These are phyloP conservation scores for Piezodorus guildinii DNA, from an alignment of 1,140 invertebrate species.

Conservation along the genomic window DNA sequence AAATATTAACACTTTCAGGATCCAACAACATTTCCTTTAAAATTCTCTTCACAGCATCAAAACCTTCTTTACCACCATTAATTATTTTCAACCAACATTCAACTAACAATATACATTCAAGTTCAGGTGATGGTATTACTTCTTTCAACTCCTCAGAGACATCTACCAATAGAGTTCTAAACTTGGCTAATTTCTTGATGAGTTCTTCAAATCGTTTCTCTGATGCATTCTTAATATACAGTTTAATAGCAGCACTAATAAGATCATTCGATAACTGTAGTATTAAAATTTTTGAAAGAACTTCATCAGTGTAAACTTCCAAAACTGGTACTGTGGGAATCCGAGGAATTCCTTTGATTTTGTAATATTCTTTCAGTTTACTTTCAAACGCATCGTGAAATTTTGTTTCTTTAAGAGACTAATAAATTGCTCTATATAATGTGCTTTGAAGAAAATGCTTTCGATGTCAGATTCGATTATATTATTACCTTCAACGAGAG, in stretches of 20 bases:
- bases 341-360: not conserved
- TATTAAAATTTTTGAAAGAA: not conserved
- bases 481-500: not conserved
- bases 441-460: not conserved
- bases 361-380: not conserved
- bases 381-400: not conserved
- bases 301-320: not conserved
- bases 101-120: not conserved
- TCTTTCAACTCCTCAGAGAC: not conserved
- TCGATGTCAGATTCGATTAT: not conserved
- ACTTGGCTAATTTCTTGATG: not conserved
- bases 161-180: not conserved
- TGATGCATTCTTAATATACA: not conserved
- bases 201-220: not conserved
- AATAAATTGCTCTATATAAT: not conserved
- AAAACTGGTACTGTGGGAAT: not conserved
- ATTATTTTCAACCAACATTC: not conserved
- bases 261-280: not conserved
- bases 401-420: not conserved
- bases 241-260: not conserved
- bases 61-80: not conserved
- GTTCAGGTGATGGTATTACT: not conserved
- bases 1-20: too few species aligned
- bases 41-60: too few species aligned
- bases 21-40: too few species aligned